Base-by-base conservation (phyloP, 2,888 invertebrate genomes). In the Lasioglossum vierecki region DNA sequence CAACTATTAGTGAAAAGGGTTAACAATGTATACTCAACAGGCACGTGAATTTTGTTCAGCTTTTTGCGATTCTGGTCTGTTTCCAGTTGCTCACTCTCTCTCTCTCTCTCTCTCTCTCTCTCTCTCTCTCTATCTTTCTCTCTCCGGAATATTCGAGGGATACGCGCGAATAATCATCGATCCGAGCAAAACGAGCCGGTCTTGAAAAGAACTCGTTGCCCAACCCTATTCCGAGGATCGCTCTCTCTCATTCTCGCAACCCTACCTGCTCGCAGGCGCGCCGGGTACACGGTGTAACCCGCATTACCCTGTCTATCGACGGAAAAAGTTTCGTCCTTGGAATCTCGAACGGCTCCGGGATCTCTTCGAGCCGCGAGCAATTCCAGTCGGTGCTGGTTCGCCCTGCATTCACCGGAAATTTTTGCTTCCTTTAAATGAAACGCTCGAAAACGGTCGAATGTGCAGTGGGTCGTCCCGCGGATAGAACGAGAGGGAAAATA, bases 371-470 rank as follows among this genome's bases (percentile, higher is more conserved):
- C 68, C 71, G 18, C 39, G 39, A 63, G 46, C 57, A 77, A 66
- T 83, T 78, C 73, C 63, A 70, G 70, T 22, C 71, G n/a, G 11
- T 11, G 70, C 30, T 63, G n/a, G 15, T 15, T 41, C 13, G 60
- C 5, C n/a, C 46, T 11, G 77, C 15, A 79, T 84, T 85, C 85
- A 84, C 53, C 18, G 22, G 49, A 71, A 79, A 84, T 85, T 79
- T 84, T 63, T 72, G 75, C 71, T 79, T 57, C 85, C 84, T 75
- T 11, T 66, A 76, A 84, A 79, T 66, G 85, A 79, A 53, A 84
- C 78, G 74, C 72, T 77, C 57, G 83, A 76, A 83, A 66, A 83
- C 78, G 78, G 79, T 83, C 76, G 83, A 82, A 83, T 83, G 83
- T 57, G 73, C 57, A 63, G 77, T 57, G 82, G 84, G 85, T 85